Conservation (phyloP, 2,888 invertebrate species). For the Cheilosia vulpina region DNA sequence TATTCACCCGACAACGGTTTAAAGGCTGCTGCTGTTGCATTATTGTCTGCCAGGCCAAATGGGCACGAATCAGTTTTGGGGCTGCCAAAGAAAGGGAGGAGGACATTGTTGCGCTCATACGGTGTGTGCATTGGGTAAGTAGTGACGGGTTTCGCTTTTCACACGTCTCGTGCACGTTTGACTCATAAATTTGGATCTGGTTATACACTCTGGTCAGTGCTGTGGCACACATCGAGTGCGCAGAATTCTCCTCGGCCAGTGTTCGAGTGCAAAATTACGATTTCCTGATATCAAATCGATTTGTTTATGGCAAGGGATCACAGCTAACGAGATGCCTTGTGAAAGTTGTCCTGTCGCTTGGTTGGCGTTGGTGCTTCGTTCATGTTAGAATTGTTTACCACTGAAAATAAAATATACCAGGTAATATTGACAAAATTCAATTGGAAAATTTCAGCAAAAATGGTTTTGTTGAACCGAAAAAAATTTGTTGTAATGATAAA, state of each 20-base stretch:
- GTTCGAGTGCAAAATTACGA: not conserved
- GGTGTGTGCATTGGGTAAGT: constrained; percentile 39
- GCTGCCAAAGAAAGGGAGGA: constrained; percentile 51
- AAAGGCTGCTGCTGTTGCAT: constrained; percentile 45
- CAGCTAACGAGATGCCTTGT: not conserved
- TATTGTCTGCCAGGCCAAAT: constrained; percentile 41
- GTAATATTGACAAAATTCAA: too few relatives aligned
- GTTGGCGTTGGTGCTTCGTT: not conserved
- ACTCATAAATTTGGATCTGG: constrained; percentile 58
- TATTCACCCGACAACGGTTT: constrained; percentile 63
- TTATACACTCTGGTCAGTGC: constrained; percentile 42
- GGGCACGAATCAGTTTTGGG: constrained; percentile 15
- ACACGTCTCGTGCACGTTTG: constrained; percentile 49
- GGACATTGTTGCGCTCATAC: constrained; percentile 35
- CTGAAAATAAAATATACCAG: too few relatives aligned
- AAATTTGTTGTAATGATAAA: too few relatives aligned
- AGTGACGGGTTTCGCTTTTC: constrained; percentile 65
- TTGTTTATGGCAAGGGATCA: not conserved
- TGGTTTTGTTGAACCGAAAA: too few relatives aligned
- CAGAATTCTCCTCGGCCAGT: not conserved
- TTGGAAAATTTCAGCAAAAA: too few relatives aligned
- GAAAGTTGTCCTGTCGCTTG: not conserved
- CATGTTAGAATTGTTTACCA: not conserved
- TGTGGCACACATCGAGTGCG: constrained; percentile 28
- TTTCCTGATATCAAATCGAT: constrained; percentile 1